These are phyloP conservation scores for Brachionus rubens DNA, from an alignment of 1,140 invertebrate species.

Conservation along the genomic window DNA sequence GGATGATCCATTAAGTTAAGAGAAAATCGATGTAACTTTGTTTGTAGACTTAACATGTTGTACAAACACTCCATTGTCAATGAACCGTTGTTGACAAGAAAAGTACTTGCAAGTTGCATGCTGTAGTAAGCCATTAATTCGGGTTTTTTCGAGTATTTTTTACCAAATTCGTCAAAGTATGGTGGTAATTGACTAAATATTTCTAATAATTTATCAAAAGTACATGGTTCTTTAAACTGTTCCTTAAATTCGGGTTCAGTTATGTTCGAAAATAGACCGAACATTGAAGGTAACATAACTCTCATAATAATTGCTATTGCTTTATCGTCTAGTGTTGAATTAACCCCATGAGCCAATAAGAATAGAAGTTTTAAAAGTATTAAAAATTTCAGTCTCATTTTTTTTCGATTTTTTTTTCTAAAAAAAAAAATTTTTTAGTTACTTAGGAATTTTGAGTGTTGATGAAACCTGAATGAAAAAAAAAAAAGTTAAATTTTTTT, in stretches of 20 bases:
- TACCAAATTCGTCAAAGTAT: constrained; percentile 33
- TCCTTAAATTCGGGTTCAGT: constrained; percentile 22
- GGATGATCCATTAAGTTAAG: constrained; percentile 37
- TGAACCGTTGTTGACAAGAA: constrained; percentile 40
- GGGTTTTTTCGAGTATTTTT: background rate
- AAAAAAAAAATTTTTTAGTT: constrained; percentile 10
- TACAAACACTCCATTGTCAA: constrained; percentile 41
- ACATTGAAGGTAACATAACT: constrained; percentile 41
- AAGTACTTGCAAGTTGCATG: constrained; percentile 42
- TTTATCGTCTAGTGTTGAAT: background rate
- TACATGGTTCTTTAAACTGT: constrained; percentile 29
- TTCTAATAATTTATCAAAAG: constrained; percentile 26
- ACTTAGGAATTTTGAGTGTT: too few species aligned
- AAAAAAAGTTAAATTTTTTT: too few species aligned
- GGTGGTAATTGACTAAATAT: constrained; percentile 40
- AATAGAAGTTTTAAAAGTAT: background rate
- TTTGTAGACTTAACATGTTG: constrained; percentile 45
- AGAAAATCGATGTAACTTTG: constrained; percentile 9
- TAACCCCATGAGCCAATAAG: background rate
- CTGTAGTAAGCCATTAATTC: constrained; percentile 42
- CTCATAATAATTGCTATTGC: constrained; percentile 7
- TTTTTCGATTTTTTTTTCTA: constrained; percentile 8
- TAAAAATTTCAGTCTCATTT: constrained; percentile 21
- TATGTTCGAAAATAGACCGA: constrained; percentile 31
- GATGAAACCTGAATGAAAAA: too few species aligned